These are phyloP conservation scores for Cryptops parisi DNA, from an alignment of 2,888 invertebrate genomes.

Conservation along the genomic window DNA sequence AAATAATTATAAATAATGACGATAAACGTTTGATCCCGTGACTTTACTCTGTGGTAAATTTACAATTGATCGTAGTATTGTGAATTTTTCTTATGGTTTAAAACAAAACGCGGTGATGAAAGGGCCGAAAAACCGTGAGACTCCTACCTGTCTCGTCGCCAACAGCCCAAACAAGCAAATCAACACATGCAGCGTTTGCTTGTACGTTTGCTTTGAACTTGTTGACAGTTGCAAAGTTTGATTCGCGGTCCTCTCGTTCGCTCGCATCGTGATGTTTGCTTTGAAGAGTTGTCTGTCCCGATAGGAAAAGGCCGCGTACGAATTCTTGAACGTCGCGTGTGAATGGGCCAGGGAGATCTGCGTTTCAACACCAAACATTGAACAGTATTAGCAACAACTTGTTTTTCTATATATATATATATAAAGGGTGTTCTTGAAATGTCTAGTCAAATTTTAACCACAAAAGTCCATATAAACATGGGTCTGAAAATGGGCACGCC, in stretches of 20 bases:
- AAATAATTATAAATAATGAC: no score
- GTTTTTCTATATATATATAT: conserved; percentile 1
- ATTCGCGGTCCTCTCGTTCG: conserved; percentile 65
- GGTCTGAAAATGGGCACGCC: no score
- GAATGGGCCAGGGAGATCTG: conserved; percentile 70
- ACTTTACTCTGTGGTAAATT: no score
- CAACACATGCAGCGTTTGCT: conserved; percentile 95
- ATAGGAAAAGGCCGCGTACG: conserved; percentile 72
- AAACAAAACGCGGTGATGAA: no score
- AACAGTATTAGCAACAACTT: no score
- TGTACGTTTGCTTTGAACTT: conserved; percentile 89
- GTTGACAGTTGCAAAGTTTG: conserved; percentile 64
- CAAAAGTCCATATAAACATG: no score
- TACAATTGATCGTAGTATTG: no score
- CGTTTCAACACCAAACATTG: conserved; percentile 13
- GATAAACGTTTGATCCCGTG: no score
- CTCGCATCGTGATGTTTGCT: conserved; percentile 58
- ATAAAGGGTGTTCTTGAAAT: no score
- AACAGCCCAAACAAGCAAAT: conserved; percentile 94
- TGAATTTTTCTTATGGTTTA: no score
- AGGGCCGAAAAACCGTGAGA: no score
- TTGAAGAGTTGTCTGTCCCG: conserved; percentile 84
- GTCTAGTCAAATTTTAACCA: no score
- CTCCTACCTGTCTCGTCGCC: conserved; percentile 92
- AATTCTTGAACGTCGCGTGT: conserved; percentile 87